Percentiles rank a stretch among this genome's conserved stretches.
Evolutionary conservation across 2,888 invertebrate species (phyloP).

Genomic region (Rhagonycha fulva): DNA sequence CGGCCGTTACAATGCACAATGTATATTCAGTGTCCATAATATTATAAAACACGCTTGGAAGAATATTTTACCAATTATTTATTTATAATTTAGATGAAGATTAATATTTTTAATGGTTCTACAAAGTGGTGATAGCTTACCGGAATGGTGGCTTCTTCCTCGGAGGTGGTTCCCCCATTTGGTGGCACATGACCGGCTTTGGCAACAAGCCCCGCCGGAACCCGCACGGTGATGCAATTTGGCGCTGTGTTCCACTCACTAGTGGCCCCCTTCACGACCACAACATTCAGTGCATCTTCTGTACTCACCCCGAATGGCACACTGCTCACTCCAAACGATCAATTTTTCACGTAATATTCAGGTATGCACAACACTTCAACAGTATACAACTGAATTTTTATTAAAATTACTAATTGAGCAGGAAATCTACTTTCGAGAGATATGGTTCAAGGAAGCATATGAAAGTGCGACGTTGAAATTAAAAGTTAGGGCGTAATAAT

Average conservation of each 20-base stretch:
- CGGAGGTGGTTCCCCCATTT: conserved; percentile 56
- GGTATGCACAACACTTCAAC: conserved; percentile 10
- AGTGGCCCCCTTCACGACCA: conserved; percentile 49
- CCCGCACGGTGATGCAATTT: conserved; percentile 56
- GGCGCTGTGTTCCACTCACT: conserved; percentile 50
- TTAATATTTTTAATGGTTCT: background rate
- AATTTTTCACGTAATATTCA: conserved; percentile 15
- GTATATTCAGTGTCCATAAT: background rate
- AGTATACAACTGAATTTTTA: conserved; percentile 1
- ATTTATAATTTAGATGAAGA: background rate
- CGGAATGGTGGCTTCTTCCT: conserved; percentile 57
- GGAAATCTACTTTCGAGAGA: background rate
- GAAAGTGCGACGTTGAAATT: background rate
- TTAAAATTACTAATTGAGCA: background rate
- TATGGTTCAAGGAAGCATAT: background rate
- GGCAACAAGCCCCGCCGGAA: conserved; percentile 56
- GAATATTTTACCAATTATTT: background rate
- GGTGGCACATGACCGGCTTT: conserved; percentile 57
- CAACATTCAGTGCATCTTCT: conserved; percentile 49
- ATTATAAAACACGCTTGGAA: background rate
- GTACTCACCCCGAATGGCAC: conserved; percentile 37
- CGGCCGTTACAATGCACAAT: background rate
- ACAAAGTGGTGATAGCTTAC: conserved; percentile 43
- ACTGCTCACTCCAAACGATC: conserved; percentile 22
- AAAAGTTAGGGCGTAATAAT: background rate